phyloP scores from a whole-genome alignment of 2,797 vertebrate species.

The Tapera naevia region DNA sequence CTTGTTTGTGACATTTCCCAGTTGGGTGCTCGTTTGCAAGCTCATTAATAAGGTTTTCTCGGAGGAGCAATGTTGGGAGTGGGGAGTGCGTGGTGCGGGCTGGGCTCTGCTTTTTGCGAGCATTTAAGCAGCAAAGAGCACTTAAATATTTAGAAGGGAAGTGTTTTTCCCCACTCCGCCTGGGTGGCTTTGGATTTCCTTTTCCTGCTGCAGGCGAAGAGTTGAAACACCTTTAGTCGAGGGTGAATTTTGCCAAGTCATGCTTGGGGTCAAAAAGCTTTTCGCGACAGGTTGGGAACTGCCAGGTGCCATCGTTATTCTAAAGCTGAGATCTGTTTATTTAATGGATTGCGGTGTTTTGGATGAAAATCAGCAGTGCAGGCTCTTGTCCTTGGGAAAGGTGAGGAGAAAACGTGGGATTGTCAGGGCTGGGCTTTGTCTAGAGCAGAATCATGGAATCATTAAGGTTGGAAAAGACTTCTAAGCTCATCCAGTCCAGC shows the following conservation, averaged over 20 bases:
- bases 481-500: no score
- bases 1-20: slow-evolving; percentile 82
- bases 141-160: slow-evolving; percentile 12
- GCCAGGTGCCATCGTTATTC: neutral
- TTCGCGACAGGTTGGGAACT: neutral
- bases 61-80: slow-evolving; percentile 59
- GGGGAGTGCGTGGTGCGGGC: neutral
- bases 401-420: neutral
- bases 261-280: neutral
- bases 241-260: neutral
- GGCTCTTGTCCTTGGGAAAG: neutral
- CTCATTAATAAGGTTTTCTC: slow-evolving; percentile 80
- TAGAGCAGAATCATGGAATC: neutral
- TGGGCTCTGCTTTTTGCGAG: slow-evolving; percentile 3
- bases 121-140: neutral
- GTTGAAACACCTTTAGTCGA: neutral
- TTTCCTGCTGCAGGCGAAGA: neutral
- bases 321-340: slow-evolving; percentile 22
- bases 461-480: no score
- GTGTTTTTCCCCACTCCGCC: neutral
- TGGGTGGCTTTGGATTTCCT: neutral
- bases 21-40: slow-evolving; percentile 81
- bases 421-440: neutral
- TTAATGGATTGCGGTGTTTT: neutral
- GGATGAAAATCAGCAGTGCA: neutral